Evolutionary conservation across 2,888 invertebrate genomes (phyloP), one percentile per base, ranked within the genome.

Genomic region (Andrena hattorfiana): DNA sequence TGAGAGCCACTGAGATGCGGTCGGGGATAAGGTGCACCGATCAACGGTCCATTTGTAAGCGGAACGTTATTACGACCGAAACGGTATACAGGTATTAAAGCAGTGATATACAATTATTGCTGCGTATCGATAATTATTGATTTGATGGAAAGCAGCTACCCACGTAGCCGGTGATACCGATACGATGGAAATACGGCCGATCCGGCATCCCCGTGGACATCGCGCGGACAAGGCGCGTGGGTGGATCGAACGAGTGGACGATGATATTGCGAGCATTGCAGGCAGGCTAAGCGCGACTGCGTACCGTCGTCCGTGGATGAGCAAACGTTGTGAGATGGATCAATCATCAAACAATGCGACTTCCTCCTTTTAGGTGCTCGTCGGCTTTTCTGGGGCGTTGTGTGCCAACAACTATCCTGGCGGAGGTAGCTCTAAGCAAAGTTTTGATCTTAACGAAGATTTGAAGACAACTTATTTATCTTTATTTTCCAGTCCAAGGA

Each of bases 51-150:
- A 83, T 82, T 74, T 78, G 83, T 78, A 78, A 78, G 72, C 63
- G 70, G 73, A 82, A 82, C 63, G 76, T 83, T 83, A 71, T 81
- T 83, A 81, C 59, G 35, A 2, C 16, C 68, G 60, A 70, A 62
- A 79, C 80, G 70, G 80, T 82, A 66, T 70, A 64, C 80, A 32
- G 64, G 76, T 48, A 83, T 83, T 76, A 76, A 76, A 23, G 26
- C 26, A 56, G 80, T 73, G 84, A 81, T 79, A 70, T 77, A 84
- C 74, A 81, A 85, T 85, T 85, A 85, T 72, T 68, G 71, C 68
- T 42, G 49, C 75, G 78, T 74, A 83, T 77, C 77, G 77, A 71
- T 85, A 85, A 85, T 85, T 85, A 85, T 72, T 68, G 74, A 85
- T 80, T 75, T 81, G 80, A 84, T 84, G 77, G 70, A 84, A 68